phyloP scores from a whole-genome alignment of 2,888 invertebrate genomes.

The Tetheella fluctuosa region DNA sequence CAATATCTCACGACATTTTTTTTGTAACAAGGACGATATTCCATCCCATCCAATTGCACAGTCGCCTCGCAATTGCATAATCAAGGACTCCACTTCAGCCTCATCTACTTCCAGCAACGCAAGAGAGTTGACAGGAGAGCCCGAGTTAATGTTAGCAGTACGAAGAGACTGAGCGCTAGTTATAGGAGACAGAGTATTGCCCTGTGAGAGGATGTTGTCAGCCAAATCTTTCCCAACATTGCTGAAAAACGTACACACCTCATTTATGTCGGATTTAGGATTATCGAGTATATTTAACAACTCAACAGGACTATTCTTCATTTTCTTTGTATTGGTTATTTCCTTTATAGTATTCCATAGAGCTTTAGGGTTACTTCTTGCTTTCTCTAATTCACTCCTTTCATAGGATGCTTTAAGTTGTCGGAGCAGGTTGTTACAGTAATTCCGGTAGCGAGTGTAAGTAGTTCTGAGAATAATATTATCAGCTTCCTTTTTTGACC shows the following conservation, averaged over 20 bases:
- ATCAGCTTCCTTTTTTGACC: slow-evolving; percentile 8
- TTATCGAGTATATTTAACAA: slow-evolving; percentile 4
- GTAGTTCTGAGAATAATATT: slow-evolving; percentile 13
- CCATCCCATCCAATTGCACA: slow-evolving; percentile 21
- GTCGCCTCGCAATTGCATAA: slow-evolving; percentile 10
- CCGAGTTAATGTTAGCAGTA: neutral
- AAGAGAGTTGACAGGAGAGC: slow-evolving; percentile 8
- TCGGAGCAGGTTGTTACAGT: slow-evolving; percentile 18
- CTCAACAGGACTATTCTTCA: slow-evolving; percentile 1
- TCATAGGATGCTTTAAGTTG: slow-evolving; percentile 19
- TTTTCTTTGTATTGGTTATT: slow-evolving; percentile 13
- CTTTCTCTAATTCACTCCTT: slow-evolving; percentile 14
- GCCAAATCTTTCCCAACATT: slow-evolving; percentile 7
- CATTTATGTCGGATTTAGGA: slow-evolving; percentile 7
- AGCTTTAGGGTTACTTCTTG: slow-evolving; percentile 15
- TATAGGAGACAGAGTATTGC: neutral
- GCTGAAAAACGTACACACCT: slow-evolving; percentile 9
- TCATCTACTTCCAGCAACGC: slow-evolving; percentile 12
- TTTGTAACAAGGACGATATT: slow-evolving; percentile 16
- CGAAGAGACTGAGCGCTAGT: neutral
- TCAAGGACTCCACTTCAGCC: slow-evolving; percentile 14
- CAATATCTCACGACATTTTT: neutral
- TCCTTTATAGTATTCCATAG: slow-evolving; percentile 19
- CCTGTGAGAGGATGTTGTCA: neutral
- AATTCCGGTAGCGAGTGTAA: slow-evolving; percentile 18